Conservation (phyloP, 1,140 invertebrate genomes). For the Drosophila persimilis region DNA sequence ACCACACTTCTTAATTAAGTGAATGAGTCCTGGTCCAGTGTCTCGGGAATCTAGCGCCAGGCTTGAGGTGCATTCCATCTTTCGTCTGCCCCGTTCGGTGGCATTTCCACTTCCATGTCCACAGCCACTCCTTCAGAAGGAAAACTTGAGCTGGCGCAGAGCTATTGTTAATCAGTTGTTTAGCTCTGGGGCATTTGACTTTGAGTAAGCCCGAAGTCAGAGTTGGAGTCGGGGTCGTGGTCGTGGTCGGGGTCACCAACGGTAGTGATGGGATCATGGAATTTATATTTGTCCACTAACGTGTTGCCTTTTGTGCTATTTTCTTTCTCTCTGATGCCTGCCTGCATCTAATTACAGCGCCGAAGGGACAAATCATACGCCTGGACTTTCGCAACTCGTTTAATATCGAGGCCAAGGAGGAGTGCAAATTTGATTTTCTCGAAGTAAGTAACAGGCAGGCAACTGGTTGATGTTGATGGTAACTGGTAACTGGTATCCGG, state of each 20-base stretch:
- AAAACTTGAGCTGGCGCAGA: slow-evolving; percentile 7
- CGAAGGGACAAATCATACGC: slow-evolving; percentile 88
- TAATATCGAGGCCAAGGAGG: slow-evolving; percentile 88
- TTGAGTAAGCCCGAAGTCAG: slow-evolving; percentile 5
- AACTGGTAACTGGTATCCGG: too few species aligned
- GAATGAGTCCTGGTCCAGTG: too few species aligned
- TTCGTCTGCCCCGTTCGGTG: too few species aligned
- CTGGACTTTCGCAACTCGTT: slow-evolving; percentile 93
- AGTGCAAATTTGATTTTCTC: slow-evolving; percentile 92
- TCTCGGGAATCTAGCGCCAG: too few species aligned
- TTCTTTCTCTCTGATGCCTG: background rate
- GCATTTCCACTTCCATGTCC: too few species aligned
- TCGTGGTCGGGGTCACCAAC: background rate
- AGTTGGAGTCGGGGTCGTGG: too few species aligned
- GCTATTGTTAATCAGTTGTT: slow-evolving; percentile 53
- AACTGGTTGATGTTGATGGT: slow-evolving; percentile 11
- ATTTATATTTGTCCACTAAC: slow-evolving; percentile 33
- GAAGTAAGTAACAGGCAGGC: slow-evolving; percentile 85
- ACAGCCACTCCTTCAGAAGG: too few species aligned
- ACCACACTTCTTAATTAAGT: too few species aligned
- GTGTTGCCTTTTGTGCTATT: slow-evolving; percentile 15
- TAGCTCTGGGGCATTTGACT: slow-evolving; percentile 21
- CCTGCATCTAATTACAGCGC: slow-evolving; percentile 86
- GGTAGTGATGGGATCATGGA: slow-evolving; percentile 2
- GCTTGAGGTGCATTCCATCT: too few species aligned